A percentile compares a stretch with the other conserved stretches of the same genome.
Evolutionary conservation across 2,888 invertebrate species (phyloP).

Genomic region (Drosophila longiperda): DNA sequence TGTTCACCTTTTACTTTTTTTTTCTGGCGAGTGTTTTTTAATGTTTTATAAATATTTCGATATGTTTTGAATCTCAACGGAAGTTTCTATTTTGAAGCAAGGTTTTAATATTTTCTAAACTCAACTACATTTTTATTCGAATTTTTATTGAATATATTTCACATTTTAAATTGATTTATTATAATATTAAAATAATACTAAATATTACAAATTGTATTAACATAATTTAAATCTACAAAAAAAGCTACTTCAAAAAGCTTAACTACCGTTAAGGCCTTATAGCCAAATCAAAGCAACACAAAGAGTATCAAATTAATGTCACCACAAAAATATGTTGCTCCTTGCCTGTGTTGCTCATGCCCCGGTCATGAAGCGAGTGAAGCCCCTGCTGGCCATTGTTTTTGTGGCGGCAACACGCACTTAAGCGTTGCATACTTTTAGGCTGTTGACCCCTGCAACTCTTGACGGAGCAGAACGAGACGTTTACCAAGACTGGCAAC

Average conservation of each 20-base stretch:
- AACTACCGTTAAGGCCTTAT: not conserved
- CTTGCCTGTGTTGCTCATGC: constrained; percentile 15
- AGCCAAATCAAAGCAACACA: not conserved
- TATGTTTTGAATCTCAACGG: not conserved
- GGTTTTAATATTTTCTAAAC: not conserved
- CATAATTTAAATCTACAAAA: not conserved
- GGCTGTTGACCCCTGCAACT: constrained; percentile 77
- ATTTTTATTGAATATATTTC: not conserved
- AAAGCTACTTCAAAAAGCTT: not conserved
- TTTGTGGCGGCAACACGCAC: constrained; percentile 55
- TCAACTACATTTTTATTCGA: not conserved
- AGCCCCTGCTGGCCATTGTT: constrained; percentile 51
- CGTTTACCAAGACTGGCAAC: constrained; percentile 14
- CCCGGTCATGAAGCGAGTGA: constrained; percentile 14
- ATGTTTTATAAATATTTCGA: not conserved
- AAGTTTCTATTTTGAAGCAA: not conserved
- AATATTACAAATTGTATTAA: not conserved
- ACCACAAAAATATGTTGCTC: not conserved
- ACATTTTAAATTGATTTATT: not conserved
- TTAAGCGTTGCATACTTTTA: constrained; percentile 72
- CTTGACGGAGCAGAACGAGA: not conserved
- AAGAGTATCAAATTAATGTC: constrained; percentile 30
- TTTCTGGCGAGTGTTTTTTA: not conserved
- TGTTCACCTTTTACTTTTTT: not conserved
- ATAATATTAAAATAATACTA: not conserved